These are phyloP conservation scores for Rhynchopsitta pachyrhyncha DNA, from an alignment of 2,113 vertebrate species.

Conservation along the genomic window DNA sequence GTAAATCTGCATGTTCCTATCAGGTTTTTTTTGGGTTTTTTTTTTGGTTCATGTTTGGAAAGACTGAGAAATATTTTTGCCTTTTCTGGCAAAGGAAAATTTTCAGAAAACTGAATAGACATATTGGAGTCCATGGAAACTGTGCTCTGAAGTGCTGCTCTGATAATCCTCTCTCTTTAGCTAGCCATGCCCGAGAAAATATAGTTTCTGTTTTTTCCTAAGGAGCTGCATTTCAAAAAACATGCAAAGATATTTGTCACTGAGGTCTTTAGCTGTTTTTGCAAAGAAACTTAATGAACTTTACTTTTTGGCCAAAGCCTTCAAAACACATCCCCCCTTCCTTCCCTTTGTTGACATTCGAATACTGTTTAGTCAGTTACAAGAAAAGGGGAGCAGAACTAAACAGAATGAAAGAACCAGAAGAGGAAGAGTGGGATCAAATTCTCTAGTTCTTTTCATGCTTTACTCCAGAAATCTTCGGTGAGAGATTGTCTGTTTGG, in stretches of 20 bases:
- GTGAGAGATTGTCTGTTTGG: slow-evolving; percentile 42
- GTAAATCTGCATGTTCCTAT: neutral
- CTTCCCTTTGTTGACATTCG: neutral
- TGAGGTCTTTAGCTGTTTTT: neutral
- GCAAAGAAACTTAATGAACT: neutral
- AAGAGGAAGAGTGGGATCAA: slow-evolving; percentile 42
- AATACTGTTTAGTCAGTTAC: slow-evolving; percentile 12
- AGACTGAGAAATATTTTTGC: neutral
- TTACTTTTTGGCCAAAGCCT: neutral
- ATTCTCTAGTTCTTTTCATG: slow-evolving; percentile 55
- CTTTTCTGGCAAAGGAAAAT: neutral
- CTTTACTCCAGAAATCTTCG: slow-evolving; percentile 37
- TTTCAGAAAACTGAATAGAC: neutral
- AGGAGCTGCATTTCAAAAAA: neutral
- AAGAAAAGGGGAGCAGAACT: neutral
- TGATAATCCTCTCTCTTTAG: neutral
- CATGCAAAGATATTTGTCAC: neutral
- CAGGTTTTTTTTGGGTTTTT: neutral
- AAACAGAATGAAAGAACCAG: slow-evolving; percentile 30
- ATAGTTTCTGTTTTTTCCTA: fast-evolving
- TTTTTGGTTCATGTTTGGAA: neutral
- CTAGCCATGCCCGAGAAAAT: neutral
- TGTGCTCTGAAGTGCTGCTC: neutral
- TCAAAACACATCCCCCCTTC: slow-evolving; percentile 24
- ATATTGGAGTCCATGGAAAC: neutral